phyloP scores from a whole-genome alignment of 2,113 vertebrate species.

The Melanerpes formicivorus region DNA sequence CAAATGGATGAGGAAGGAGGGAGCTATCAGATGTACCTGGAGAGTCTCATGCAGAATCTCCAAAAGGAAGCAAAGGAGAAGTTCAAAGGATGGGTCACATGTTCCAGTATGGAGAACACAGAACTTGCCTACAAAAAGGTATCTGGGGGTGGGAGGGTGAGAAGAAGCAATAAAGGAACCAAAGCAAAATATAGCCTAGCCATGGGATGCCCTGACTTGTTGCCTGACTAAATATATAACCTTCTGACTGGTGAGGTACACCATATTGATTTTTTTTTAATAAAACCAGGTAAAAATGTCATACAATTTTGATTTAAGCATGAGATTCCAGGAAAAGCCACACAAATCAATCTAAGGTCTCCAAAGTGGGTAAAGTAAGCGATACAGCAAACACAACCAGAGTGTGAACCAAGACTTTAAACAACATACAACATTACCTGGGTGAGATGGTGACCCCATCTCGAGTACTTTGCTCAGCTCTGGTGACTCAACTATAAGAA shows the following conservation, averaged over 20 bases:
- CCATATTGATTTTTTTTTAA: neutral
- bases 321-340: neutral
- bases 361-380: neutral
- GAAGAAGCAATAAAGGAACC: neutral
- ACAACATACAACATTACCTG: neutral
- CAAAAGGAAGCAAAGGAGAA: constrained; percentile 93
- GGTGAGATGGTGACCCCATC: neutral
- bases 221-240: neutral
- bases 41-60: constrained; percentile 86
- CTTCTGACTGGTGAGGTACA: neutral
- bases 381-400: neutral
- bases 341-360: neutral
- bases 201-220: neutral
- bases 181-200: neutral
- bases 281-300: neutral
- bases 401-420: neutral
- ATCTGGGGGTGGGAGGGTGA: neutral
- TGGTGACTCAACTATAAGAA: neutral
- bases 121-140: constrained; percentile 97
- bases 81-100: constrained; percentile 93
- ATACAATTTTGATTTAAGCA: neutral
- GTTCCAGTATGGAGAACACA: constrained; percentile 87
- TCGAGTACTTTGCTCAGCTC: neutral
- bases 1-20: constrained; percentile 87
- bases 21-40: constrained; percentile 84